Evolutionary conservation across 2,888 invertebrate species (phyloP).

Genomic region (Apodemia mormo): DNA sequence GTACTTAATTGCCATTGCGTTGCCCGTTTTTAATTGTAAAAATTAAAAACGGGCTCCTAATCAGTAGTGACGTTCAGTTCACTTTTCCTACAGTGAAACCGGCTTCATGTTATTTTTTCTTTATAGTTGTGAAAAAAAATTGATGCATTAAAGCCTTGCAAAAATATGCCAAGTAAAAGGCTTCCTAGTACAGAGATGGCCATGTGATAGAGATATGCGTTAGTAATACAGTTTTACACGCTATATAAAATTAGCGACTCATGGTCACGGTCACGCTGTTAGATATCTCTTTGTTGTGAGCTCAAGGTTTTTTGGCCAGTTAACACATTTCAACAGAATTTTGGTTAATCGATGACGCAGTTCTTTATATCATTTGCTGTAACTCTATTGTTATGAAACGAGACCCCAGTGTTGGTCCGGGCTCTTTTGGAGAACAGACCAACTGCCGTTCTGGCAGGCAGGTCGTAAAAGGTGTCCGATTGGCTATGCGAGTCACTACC

Average conservation of each 20-base stretch:
- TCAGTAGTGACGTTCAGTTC: too few relatives aligned
- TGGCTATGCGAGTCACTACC: too few relatives aligned
- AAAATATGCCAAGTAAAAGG: conserved; percentile 1
- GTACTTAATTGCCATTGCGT: too few relatives aligned
- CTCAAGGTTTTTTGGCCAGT: conserved; percentile 13
- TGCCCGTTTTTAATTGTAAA: too few relatives aligned
- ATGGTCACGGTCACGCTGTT: conserved; percentile 10
- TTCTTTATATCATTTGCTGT: not conserved
- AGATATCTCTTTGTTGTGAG: conserved; percentile 5
- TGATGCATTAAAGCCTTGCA: not conserved
- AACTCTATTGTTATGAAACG: not conserved
- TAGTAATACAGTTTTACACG: conserved; percentile 12
- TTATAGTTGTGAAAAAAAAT: not conserved
- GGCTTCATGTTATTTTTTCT: too few relatives aligned
- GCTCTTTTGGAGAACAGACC: too few relatives aligned
- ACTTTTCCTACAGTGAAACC: too few relatives aligned
- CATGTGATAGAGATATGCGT: not conserved
- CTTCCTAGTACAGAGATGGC: conserved; percentile 6
- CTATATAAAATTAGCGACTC: conserved; percentile 10
- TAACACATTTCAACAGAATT: conserved; percentile 5
- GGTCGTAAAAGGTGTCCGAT: too few relatives aligned
- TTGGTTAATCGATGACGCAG: not conserved
- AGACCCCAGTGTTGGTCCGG: too few relatives aligned
- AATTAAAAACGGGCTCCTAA: too few relatives aligned
- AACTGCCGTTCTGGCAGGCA: too few relatives aligned